Evolutionary conservation across 2,113 vertebrate species (phyloP).

Genomic region (Propithecus coquereli): DNA sequence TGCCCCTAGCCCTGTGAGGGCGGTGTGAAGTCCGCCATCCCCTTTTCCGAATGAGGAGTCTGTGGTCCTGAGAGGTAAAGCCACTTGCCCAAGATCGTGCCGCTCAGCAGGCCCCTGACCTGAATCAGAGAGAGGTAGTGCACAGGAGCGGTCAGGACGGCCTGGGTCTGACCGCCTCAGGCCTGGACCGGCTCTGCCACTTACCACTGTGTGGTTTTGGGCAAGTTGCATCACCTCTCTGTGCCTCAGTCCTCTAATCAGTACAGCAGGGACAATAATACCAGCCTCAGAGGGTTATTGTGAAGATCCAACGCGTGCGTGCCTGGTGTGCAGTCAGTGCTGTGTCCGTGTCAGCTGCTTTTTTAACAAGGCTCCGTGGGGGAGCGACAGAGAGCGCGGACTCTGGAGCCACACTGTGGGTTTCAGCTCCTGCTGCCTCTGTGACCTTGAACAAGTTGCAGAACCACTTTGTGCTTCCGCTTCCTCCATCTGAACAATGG

Average conservation of each 20-base stretch:
- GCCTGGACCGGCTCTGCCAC: not conserved
- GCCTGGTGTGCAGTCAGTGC: not conserved
- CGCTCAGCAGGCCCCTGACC: not conserved
- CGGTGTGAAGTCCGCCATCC: not conserved
- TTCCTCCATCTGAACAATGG: not conserved
- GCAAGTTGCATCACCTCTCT: not conserved
- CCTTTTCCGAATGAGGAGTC: not conserved
- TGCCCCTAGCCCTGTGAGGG: not conserved
- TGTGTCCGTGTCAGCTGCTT: too few species aligned
- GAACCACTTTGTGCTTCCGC: not conserved
- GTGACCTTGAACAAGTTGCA: not conserved
- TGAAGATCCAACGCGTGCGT: not conserved
- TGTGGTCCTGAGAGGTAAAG: not conserved
- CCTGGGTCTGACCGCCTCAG: not conserved
- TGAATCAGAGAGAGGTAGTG: not conserved
- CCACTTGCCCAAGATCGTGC: not conserved
- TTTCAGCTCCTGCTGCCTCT: not conserved
- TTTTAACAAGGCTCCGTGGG: not conserved
- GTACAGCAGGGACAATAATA: not conserved
- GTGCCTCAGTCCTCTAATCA: not conserved
- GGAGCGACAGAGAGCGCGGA: not conserved
- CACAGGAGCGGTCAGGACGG: not conserved
- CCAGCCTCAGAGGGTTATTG: not conserved
- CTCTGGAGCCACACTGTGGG: not conserved
- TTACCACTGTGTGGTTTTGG: not conserved